phyloP scores from a whole-genome alignment of 2,113 vertebrate genomes.

The Gadus chalcogrammus region DNA sequence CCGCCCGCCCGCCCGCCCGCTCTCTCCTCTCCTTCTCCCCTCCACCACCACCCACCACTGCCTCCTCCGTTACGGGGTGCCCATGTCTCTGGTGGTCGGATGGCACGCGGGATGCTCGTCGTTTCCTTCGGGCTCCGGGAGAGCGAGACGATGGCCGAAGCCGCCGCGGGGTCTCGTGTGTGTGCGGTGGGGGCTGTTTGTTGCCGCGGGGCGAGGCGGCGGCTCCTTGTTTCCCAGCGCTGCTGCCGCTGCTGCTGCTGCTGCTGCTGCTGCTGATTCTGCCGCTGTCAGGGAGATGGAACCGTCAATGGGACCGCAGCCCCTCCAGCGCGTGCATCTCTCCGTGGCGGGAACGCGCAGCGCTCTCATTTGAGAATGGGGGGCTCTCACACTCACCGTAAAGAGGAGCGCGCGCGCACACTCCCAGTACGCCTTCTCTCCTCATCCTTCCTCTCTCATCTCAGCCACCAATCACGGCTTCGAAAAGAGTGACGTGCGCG shows the following conservation, averaged over 20 bases:
- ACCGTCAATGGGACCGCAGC: constrained; percentile 83
- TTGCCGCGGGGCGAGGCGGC: constrained; percentile 71
- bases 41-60: constrained; percentile 64
- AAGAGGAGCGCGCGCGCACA: constrained; percentile 53
- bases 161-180: background rate
- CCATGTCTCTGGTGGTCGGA: constrained; percentile 74
- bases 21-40: constrained; percentile 34
- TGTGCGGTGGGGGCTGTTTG: background rate
- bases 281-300: constrained; percentile 79
- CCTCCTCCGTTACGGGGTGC: constrained; percentile 75
- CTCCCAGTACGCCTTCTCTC: constrained; percentile 29
- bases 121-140: too few species aligned
- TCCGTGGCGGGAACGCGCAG: constrained; percentile 68
- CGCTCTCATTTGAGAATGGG: constrained; percentile 77
- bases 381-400: constrained; percentile 53
- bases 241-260: constrained; percentile 11
- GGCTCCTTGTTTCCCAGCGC: constrained; percentile 54
- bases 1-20: constrained; percentile 64
- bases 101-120: constrained; percentile 30
- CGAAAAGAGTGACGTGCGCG: constrained; percentile 46
- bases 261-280: constrained; percentile 63
- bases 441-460: constrained; percentile 12
- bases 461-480: constrained; percentile 52
- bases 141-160: background rate
- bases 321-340: constrained; percentile 73